Conservation (phyloP, 2,113 vertebrate genomes). For the Calyptommatus sinebrachiatus region DNA sequence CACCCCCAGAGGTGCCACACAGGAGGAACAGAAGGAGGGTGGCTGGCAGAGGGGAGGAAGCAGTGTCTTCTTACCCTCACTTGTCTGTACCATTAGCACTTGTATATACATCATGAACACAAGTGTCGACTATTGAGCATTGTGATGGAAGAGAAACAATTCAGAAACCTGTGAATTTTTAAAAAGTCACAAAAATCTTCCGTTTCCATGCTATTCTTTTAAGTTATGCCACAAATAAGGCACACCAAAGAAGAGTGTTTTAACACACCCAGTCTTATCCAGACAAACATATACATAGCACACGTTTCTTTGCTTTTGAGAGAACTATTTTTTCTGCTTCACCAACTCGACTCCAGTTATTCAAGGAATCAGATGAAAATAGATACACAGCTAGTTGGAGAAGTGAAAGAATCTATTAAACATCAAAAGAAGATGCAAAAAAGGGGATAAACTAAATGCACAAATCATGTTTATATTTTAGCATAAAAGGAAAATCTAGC, state of each 20-base stretch:
- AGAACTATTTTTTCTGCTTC: slow-evolving; percentile 24
- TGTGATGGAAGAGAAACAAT: no score
- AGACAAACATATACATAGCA: not conserved
- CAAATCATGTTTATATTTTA: slow-evolving; percentile 27
- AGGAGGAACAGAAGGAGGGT: no score
- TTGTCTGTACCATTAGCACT: no score
- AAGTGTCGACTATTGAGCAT: no score
- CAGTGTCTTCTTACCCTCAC: no score
- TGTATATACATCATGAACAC: no score
- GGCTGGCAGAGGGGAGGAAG: no score
- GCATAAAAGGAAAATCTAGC: slow-evolving; percentile 31
- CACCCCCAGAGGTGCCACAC: no score
- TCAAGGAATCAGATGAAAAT: slow-evolving; percentile 26
- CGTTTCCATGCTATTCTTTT: not conserved
- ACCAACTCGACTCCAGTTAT: slow-evolving; percentile 30
- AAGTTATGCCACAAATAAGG: not conserved
- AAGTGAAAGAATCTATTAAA: slow-evolving; percentile 40
- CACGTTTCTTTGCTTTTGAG: slow-evolving; percentile 14
- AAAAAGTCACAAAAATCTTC: no score
- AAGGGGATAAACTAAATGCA: slow-evolving; percentile 11
- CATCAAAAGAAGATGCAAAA: slow-evolving; percentile 16
- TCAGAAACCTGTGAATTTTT: no score
- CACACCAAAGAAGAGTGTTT: not conserved
- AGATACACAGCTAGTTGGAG: slow-evolving; percentile 42
- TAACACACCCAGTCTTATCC: not conserved